Base-by-base conservation (phyloP, 2,113 vertebrate genomes). In the Syrrhaptes paradoxus region DNA sequence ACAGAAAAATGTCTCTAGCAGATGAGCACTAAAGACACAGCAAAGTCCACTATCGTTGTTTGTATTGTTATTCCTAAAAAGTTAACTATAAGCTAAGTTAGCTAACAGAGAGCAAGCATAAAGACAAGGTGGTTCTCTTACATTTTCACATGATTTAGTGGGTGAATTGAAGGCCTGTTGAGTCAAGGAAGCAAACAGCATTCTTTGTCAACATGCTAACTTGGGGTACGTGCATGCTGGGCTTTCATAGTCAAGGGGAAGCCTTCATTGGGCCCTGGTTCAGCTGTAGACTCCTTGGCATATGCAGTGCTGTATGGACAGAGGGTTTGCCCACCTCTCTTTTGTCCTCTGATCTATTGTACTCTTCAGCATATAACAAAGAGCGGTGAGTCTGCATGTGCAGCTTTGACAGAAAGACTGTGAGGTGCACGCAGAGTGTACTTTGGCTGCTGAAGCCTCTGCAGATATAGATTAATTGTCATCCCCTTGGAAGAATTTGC, bases 1-100 rank as follows among this genome's bases (percentile, higher is more conserved):
- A 62, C 89, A 96, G 94, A 87, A 96, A 74, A 74, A 79, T 73
- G 32, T 87, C 62, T 38, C 20, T 10, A n/a, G 66, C 87, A 85
- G 94, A 87, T 70, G 81, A 85, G 6, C 22, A 9, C 48, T 84
- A 51, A 81, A 55, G 65, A 6, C 1, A 22, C 17, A 48, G 46
- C 25, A 11, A 38, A 57, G 51, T 51, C 49, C 17, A 16, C 61
- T 29, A 1, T 2, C 0, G 1, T 59, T 8, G 0, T 34, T n/a
- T 28, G 13, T 61, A 17, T 49, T 57, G 54, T 70, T 89, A 21
- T 11, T 62, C 72, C 66, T 74, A 3, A 75, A 48, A 87, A 12
- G 31, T 38, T 14, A 14, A 19, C n/a, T 8, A 0, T 57, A 9
- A 70, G 9, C 48, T 54, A n/a, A 41, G 92, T 86, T n/a, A 68